Percentiles rank a stretch among this genome's conserved stretches.
Evolutionary conservation across 2,113 vertebrate genomes (phyloP).

Genomic region (Pungitius pungitius): DNA sequence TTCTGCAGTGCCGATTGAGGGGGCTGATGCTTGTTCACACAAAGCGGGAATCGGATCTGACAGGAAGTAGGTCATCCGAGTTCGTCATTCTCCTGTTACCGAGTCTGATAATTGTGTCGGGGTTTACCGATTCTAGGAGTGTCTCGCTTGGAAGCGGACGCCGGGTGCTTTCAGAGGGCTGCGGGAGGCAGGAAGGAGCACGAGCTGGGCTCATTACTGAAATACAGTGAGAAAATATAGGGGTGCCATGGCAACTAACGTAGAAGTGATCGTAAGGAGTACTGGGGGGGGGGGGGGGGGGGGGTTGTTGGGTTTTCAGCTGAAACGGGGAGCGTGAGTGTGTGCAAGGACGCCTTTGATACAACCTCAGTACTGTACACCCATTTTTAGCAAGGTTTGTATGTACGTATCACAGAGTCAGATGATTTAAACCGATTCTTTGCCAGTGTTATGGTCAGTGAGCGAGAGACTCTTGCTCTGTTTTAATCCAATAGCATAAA

Average conservation of each 20-base stretch:
- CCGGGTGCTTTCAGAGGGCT: slow-evolving; percentile 17
- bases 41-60: slow-evolving; percentile 63
- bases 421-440: slow-evolving; percentile 18
- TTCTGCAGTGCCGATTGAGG: slow-evolving; percentile 50
- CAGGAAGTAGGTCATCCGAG: slow-evolving; percentile 67
- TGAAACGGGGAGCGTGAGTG: slow-evolving; percentile 37
- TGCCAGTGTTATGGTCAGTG: slow-evolving; percentile 24
- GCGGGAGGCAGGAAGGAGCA: not conserved
- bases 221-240: slow-evolving; percentile 42
- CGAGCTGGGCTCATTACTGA: slow-evolving; percentile 39
- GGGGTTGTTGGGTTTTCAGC: slow-evolving; percentile 48
- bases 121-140: slow-evolving; percentile 43
- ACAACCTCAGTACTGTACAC: slow-evolving; percentile 75
- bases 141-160: slow-evolving; percentile 34
- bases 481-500: slow-evolving; percentile 61
- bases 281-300: not conserved
- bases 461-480: slow-evolving; percentile 40
- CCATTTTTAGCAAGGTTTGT: slow-evolving; percentile 68
- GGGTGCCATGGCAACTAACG: slow-evolving; percentile 49
- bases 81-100: slow-evolving; percentile 55
- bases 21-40: slow-evolving; percentile 41
- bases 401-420: slow-evolving; percentile 64
- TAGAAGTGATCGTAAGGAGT: slow-evolving; percentile 25
- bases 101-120: slow-evolving; percentile 55
- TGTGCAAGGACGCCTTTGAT: slow-evolving; percentile 44